phyloP scores from a whole-genome alignment of 2,888 invertebrate species.

The Chaitophorus viminalis region DNA sequence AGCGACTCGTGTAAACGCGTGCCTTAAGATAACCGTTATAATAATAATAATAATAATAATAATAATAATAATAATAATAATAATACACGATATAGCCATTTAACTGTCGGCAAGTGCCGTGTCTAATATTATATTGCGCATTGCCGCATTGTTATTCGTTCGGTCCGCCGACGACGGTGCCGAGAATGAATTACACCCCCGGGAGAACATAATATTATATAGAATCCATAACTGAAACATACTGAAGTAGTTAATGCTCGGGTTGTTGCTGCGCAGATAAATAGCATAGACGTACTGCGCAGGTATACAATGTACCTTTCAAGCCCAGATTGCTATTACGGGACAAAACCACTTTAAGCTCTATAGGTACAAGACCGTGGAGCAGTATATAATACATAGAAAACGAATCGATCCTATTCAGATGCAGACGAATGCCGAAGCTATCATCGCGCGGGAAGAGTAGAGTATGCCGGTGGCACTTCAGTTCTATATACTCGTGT shows the following conservation, averaged over 20 bases:
- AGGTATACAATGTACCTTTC: neutral
- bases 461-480: too few species aligned
- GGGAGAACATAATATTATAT: neutral
- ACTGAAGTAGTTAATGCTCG: neutral
- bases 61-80: neutral
- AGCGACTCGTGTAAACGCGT: too few species aligned
- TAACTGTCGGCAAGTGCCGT: neutral
- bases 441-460: neutral
- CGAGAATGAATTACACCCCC: neutral
- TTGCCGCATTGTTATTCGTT: neutral
- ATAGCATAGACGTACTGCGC: neutral
- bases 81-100: neutral
- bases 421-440: neutral
- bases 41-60: too few species aligned
- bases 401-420: neutral
- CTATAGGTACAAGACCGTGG: neutral
- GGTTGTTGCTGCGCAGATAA: neutral
- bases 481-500: too few species aligned
- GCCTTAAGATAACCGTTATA: too few species aligned
- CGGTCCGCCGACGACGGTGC: neutral
- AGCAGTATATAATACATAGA: too few species aligned
- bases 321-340: neutral
- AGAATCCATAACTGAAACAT: neutral
- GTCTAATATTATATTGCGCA: neutral
- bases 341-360: neutral